phyloP scores from a whole-genome alignment of 2,888 invertebrate species.

The Lithophane leautieri region DNA sequence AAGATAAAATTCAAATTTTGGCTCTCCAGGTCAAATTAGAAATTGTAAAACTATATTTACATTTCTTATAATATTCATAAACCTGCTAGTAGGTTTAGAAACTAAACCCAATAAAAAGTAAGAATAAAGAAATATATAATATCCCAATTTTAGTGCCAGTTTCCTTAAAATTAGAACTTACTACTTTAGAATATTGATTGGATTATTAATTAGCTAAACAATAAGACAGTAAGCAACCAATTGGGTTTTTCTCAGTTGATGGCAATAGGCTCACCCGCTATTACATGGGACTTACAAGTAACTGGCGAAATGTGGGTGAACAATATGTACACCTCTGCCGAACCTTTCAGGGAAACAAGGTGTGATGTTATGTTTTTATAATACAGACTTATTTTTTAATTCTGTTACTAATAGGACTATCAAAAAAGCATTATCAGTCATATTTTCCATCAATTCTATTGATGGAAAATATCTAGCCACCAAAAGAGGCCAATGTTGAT shows the following conservation, averaged over 20 bases:
- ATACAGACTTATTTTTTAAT: background rate
- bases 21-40: background rate
- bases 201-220: background rate
- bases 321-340: too few relatives aligned
- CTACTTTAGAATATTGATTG: background rate
- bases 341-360: too few relatives aligned
- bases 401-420: background rate
- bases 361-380: too few relatives aligned
- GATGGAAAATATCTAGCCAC: background rate
- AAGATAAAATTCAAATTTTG: background rate
- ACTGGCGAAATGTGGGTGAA: too few relatives aligned
- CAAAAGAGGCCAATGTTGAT: background rate
- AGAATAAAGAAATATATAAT: background rate
- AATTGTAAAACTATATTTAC: background rate
- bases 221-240: background rate
- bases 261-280: too few relatives aligned
- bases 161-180: background rate
- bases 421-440: background rate
- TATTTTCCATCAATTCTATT: slow-evolving; percentile 5
- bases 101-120: background rate
- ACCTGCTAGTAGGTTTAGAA: background rate
- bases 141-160: background rate
- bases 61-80: slow-evolving; percentile 6
- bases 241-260: too few relatives aligned
- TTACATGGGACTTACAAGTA: too few relatives aligned